These are phyloP conservation scores for Suricata suricatta DNA, from an alignment of 2,113 vertebrate species.

Conservation along the genomic window DNA sequence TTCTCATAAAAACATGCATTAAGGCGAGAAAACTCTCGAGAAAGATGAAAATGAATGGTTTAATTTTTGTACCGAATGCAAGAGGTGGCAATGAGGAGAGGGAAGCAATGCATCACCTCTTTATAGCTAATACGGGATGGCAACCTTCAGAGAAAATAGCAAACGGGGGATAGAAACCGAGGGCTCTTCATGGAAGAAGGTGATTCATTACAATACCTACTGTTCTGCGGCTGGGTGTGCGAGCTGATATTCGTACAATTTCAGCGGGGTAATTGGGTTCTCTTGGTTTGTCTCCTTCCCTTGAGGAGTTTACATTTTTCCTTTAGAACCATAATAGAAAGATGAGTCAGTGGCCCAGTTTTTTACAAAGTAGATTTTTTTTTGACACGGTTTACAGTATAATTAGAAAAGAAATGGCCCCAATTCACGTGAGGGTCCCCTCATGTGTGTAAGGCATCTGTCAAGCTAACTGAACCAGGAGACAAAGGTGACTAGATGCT, in stretches of 20 bases:
- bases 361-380: constrained; percentile 27
- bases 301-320: constrained; percentile 24
- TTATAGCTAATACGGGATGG: background rate
- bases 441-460: background rate
- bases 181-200: background rate
- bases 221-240: background rate
- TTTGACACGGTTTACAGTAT: background rate
- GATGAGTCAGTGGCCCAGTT: constrained; percentile 12
- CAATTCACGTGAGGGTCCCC: background rate
- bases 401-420: background rate
- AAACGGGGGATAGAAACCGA: background rate
- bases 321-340: constrained; percentile 30
- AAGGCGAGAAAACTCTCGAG: constrained; percentile 39
- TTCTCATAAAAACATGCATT: background rate
- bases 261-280: constrained; percentile 46
- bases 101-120: background rate
- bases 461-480: background rate
- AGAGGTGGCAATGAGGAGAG: background rate
- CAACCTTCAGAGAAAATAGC: background rate
- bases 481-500: background rate
- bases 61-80: constrained; percentile 9
- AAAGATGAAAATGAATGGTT: constrained; percentile 48
- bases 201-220: background rate
- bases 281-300: constrained; percentile 19
- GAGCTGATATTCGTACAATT: background rate